Evolutionary conservation across 2,888 invertebrate species (phyloP).

Genomic region (Hofmannophila pseudospretella): DNA sequence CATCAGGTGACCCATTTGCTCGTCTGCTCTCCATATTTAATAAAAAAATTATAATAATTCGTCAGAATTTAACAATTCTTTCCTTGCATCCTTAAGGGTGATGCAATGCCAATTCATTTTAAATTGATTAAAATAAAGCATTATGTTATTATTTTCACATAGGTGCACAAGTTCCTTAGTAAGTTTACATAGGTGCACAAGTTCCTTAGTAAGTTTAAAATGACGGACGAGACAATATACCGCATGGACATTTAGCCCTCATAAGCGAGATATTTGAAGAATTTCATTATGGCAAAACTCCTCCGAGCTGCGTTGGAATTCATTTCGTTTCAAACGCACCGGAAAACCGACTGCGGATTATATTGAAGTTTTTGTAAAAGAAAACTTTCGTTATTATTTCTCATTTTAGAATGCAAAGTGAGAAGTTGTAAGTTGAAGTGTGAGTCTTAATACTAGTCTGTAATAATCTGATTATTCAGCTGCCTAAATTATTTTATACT

Average conservation of each 20-base stretch:
- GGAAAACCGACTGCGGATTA: slow-evolving; percentile 47
- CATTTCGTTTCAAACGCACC: slow-evolving; percentile 54
- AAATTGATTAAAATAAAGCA: too few species aligned
- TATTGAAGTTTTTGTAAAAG: slow-evolving; percentile 55
- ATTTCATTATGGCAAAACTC: slow-evolving; percentile 71
- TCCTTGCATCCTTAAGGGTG: too few species aligned
- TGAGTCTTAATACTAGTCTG: slow-evolving; percentile 16
- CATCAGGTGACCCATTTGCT: too few species aligned
- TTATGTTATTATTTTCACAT: too few species aligned
- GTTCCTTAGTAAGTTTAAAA: too few species aligned
- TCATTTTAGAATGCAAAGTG: slow-evolving; percentile 36
- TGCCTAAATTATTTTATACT: not conserved
- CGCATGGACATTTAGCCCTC: slow-evolving; percentile 50
- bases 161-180: too few species aligned
- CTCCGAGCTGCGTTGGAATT: slow-evolving; percentile 53
- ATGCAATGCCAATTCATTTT: too few species aligned
- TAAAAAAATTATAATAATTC: too few species aligned
- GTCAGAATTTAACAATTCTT: too few species aligned
- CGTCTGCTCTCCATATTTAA: too few species aligned
- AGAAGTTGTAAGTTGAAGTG: slow-evolving; percentile 19
- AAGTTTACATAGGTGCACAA: too few species aligned
- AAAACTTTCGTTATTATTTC: slow-evolving; percentile 53
- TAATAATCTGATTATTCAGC: slow-evolving; percentile 2
- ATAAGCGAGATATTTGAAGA: slow-evolving; percentile 62
- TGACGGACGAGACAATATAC: slow-evolving; percentile 15